Evolutionary conservation across 1,140 invertebrate genomes (phyloP), one percentile per base, ranked within the genome.

Genomic region (Megathymus violae): DNA sequence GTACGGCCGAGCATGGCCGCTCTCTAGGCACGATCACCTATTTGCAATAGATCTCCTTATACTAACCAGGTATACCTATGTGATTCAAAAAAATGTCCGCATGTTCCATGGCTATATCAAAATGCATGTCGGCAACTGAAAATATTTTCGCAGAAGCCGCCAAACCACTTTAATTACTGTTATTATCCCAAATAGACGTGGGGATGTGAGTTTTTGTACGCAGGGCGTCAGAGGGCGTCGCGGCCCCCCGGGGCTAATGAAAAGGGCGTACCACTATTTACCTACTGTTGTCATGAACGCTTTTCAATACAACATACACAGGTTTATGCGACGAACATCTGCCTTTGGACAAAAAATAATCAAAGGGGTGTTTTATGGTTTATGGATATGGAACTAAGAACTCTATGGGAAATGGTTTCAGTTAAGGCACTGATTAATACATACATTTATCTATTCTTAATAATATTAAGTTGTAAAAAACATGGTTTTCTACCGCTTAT

Each of bases 251-350:
- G 60, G 60, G 15, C 38, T n/a, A 52, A 40, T 51, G 31, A 19
- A 51, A 52, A 36, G 61, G 61, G 48, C 61, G 50, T 62, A 47
- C 11, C 38, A 16, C 40, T 62, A 44, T 64, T 63, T 64, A 31
- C 27, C 27, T 31, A 64, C 54, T 63, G 61, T 54, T 56, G 54
- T 64, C 47, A 64, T 16, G 43, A 14, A 50, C 47, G 51, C 47
- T 40, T 56, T 56, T 43, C 52, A 43, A n/a, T n/a, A n/a, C n/a
- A n/a, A n/a, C n/a, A 44, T n/a, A 64, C 44, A n/a, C 40, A 36
- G 13, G 14, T 36, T 25, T 44, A 15, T 48, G 44, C n/a, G 40
- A 56, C 58, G 52, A 58, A 64, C 52, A 64, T 64, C 52, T 58
- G 62, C 36, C 34, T 38, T 56, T 52, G 54, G 17, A 46, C 47